phyloP scores from a whole-genome alignment of 2,888 invertebrate species.

The Strigamia maritima region DNA sequence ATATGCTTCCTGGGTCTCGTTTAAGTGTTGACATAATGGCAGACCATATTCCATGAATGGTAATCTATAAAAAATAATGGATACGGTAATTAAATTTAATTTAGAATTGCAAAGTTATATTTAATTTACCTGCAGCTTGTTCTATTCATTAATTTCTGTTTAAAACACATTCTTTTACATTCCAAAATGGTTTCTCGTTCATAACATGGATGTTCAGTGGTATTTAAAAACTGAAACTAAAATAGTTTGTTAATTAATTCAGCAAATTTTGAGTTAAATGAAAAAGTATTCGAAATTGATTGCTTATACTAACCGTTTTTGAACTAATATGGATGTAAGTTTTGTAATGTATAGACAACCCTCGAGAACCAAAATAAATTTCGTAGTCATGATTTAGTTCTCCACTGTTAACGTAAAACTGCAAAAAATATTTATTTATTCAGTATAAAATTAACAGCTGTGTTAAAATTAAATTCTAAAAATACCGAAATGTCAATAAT shows the following conservation, averaged over 20 bases:
- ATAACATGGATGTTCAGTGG: background rate
- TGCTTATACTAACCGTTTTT: constrained; percentile 5
- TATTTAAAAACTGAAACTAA: constrained; percentile 13
- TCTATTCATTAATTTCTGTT: background rate
- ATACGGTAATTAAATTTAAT: too few relatives aligned
- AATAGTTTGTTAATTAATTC: background rate
- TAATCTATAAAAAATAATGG: background rate
- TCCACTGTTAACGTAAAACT: background rate
- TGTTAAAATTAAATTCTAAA: background rate
- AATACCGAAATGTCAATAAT: background rate
- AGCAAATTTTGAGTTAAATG: too few relatives aligned
- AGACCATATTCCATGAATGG: background rate
- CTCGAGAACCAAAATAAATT: background rate
- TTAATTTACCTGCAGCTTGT: background rate
- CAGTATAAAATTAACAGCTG: too few relatives aligned
- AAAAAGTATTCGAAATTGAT: too few relatives aligned
- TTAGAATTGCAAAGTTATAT: too few relatives aligned
- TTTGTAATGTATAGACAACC: background rate
- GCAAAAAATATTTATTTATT: background rate
- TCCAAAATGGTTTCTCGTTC: background rate
- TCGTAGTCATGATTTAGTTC: background rate
- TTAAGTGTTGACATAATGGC: background rate
- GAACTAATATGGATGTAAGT: background rate
- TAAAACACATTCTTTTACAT: background rate
- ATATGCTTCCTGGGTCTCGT: background rate